Conservation (phyloP, 2,888 invertebrate genomes). For the Acleris cristana region DNA sequence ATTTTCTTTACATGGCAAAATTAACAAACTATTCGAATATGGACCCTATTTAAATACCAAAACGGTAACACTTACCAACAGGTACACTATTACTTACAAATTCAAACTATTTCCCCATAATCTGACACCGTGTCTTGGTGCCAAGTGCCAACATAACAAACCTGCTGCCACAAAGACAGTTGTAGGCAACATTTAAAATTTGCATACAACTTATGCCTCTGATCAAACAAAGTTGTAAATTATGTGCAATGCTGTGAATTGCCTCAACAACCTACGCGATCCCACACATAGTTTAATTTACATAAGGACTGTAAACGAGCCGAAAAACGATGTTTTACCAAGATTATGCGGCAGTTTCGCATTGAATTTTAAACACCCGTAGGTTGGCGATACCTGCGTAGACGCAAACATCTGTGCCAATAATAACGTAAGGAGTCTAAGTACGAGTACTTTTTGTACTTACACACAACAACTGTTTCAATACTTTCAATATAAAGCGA, state of each 20-base stretch:
- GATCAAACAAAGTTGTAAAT: slow-evolving; percentile 22
- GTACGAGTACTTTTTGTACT: not conserved
- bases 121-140: too few species aligned
- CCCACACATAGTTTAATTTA: slow-evolving; percentile 32
- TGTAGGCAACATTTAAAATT: not conserved
- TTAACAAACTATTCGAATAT: too few species aligned
- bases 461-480: slow-evolving; percentile 5
- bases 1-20: too few species aligned
- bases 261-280: slow-evolving; percentile 20
- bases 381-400: slow-evolving; percentile 17
- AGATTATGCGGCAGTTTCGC: slow-evolving; percentile 15
- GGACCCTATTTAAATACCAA: too few species aligned
- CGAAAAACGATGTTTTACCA: slow-evolving; percentile 18
- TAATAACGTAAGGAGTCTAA: not conserved
- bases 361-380: slow-evolving; percentile 35
- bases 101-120: too few species aligned
- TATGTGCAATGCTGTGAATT: slow-evolving; percentile 23
- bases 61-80: too few species aligned
- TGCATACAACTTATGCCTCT: not conserved
- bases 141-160: not conserved
- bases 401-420: slow-evolving; percentile 20
- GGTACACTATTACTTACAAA: too few species aligned
- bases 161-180: not conserved
- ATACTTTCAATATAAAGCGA: not conserved
- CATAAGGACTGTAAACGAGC: slow-evolving; percentile 19